Evolutionary conservation across 2,113 vertebrate genomes (phyloP).

Genomic region (Plotosus lineatus): DNA sequence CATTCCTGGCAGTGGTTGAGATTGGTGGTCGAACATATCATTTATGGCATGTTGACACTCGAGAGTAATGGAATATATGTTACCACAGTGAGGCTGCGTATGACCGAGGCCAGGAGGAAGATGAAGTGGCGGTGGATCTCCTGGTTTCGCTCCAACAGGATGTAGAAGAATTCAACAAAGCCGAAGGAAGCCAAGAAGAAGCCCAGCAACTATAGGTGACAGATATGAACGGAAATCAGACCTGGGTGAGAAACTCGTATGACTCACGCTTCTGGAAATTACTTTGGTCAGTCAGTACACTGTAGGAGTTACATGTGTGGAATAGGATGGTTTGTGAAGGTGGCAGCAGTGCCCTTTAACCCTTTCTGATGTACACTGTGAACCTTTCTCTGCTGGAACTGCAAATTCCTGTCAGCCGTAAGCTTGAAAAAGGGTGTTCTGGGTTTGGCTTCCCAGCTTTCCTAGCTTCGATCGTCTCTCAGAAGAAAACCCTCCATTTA

Average conservation of each 20-base stretch:
- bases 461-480: background rate
- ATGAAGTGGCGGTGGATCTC: conserved; percentile 77
- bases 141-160: conserved; percentile 72
- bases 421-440: background rate
- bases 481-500: background rate
- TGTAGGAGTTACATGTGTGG: conserved; percentile 2
- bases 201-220: conserved; percentile 68
- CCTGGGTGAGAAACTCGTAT: conserved; percentile 46
- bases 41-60: conserved; percentile 11
- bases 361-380: conserved; percentile 2
- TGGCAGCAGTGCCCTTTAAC: background rate
- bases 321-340: background rate
- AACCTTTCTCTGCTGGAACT: background rate
- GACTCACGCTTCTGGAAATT: conserved; percentile 40
- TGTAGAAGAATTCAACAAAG: conserved; percentile 81
- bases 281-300: background rate
- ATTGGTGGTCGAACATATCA: conserved; percentile 4
- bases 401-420: background rate
- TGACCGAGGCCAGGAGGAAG: conserved; percentile 76
- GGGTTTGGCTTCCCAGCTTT: background rate
- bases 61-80: conserved; percentile 35
- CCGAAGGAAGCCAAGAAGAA: conserved; percentile 78
- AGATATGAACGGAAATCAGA: conserved; percentile 49
- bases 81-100: conserved; percentile 79
- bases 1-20: background rate